Evolutionary conservation across 2,888 invertebrate species (phyloP).

Genomic region (Caenorhabditis panamensis): DNA sequence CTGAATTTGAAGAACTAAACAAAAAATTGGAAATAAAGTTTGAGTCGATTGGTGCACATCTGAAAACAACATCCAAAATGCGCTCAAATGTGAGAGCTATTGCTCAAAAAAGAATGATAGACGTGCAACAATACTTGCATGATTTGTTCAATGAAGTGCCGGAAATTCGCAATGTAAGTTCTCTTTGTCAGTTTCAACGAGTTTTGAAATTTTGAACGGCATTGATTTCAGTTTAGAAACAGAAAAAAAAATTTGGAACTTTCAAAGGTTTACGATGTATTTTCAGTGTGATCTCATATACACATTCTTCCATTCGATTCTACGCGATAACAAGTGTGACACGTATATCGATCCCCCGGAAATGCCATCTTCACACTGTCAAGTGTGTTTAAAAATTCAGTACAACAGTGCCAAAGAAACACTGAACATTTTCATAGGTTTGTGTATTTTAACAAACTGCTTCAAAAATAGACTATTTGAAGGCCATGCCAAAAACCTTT

Average conservation of each 20-base stretch:
- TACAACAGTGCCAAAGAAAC: constrained; percentile 41
- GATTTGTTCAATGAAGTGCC: too few relatives aligned
- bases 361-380: constrained; percentile 47
- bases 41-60: constrained; percentile 8
- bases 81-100: constrained; percentile 95
- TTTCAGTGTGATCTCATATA: constrained; percentile 90
- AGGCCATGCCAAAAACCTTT: constrained; percentile 68
- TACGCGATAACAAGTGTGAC: constrained; percentile 69
- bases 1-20: constrained; percentile 96
- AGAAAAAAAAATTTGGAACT: too few relatives aligned
- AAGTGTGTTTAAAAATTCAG: constrained; percentile 60
- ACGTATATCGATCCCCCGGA: constrained; percentile 43
- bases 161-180: constrained; percentile 77
- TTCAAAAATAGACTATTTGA: constrained; percentile 11
- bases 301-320: constrained; percentile 91
- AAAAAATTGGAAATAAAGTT: constrained; percentile 91
- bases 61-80: constrained; percentile 73
- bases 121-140: constrained; percentile 92
- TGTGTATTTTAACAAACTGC: not conserved
- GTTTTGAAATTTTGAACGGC: not conserved
- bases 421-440: constrained; percentile 64
- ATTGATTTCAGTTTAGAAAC: too few relatives aligned
- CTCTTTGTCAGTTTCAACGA: not conserved
- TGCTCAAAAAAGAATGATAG: constrained; percentile 92
- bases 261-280: constrained; percentile 78